A percentile compares a stretch with the other conserved stretches of the same genome.
These are phyloP conservation scores for Narcine bancroftii DNA, from an alignment of 2,113 vertebrate genomes.

Conservation along the genomic window DNA sequence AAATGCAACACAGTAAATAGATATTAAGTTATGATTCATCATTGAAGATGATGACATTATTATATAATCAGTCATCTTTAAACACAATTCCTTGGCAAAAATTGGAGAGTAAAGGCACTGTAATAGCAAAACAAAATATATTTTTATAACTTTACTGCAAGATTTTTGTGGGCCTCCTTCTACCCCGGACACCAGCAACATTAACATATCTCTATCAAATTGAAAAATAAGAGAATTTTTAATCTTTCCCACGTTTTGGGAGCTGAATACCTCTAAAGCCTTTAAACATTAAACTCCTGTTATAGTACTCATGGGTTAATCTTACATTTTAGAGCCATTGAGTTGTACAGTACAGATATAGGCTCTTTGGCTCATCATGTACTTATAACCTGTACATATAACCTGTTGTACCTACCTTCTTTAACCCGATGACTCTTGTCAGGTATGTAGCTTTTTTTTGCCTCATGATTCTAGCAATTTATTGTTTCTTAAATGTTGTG, in stretches of 20 bases:
- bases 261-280: not conserved
- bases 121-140: not conserved
- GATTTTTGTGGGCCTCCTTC: not conserved
- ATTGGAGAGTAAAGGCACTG: not conserved
- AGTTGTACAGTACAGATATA: no score
- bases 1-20: not conserved
- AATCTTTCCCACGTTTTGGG: not conserved
- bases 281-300: not conserved
- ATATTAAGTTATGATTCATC: conserved; percentile 6
- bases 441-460: no score
- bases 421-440: no score
- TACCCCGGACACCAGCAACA: not conserved
- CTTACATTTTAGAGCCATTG: no score
- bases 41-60: not conserved
- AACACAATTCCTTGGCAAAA: not conserved
- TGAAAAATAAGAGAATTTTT: not conserved
- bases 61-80: not conserved
- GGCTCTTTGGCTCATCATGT: no score
- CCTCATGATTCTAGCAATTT: no score
- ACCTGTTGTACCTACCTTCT: no score
- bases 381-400: no score
- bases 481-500: no score
- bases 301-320: not conserved
- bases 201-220: not conserved
- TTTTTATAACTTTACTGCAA: not conserved